Percentiles rank a stretch among this genome's conserved stretches.
Conservation (phyloP, 2,888 invertebrate species). For the Eucera pruinosa region DNA sequence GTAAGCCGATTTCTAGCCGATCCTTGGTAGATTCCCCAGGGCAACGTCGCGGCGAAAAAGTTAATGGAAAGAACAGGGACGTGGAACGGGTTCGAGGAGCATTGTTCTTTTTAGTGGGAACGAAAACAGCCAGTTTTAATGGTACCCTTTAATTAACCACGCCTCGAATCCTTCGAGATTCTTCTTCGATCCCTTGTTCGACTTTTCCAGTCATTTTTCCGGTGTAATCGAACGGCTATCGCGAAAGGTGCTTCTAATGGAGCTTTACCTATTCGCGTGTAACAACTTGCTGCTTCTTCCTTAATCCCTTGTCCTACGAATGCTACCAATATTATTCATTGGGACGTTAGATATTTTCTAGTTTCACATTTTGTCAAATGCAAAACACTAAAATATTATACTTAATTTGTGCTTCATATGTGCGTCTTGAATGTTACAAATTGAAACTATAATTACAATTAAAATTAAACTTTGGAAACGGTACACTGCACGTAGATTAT, state of each 20-base stretch:
- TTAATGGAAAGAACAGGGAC: constrained; percentile 42
- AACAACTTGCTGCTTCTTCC: neutral
- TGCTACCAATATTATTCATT: too few species aligned
- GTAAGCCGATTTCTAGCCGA: constrained; percentile 55
- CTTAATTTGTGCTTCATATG: too few species aligned
- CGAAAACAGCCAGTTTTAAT: constrained; percentile 38
- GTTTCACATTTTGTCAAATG: too few species aligned
- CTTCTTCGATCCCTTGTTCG: neutral
- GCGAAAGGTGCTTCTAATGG: neutral
- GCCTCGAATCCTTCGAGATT: neutral
- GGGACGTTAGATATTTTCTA: too few species aligned
- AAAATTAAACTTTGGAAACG: too few species aligned
- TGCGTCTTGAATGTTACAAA: too few species aligned
- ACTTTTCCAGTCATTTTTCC: neutral
- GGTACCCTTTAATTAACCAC: constrained; percentile 43
- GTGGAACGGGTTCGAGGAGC: neutral
- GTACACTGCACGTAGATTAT: too few species aligned
- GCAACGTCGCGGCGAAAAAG: constrained; percentile 35
- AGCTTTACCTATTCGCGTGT: neutral
- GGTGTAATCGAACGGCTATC: constrained; percentile 1
- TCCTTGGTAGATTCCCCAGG: constrained; percentile 7
- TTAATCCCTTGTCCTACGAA: too few species aligned
- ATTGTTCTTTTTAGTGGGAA: constrained; percentile 19
- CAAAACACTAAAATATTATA: too few species aligned
- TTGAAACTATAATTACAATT: too few species aligned